Conservation (phyloP, 2,797 vertebrate species). For the Esox masquinongy region DNA sequence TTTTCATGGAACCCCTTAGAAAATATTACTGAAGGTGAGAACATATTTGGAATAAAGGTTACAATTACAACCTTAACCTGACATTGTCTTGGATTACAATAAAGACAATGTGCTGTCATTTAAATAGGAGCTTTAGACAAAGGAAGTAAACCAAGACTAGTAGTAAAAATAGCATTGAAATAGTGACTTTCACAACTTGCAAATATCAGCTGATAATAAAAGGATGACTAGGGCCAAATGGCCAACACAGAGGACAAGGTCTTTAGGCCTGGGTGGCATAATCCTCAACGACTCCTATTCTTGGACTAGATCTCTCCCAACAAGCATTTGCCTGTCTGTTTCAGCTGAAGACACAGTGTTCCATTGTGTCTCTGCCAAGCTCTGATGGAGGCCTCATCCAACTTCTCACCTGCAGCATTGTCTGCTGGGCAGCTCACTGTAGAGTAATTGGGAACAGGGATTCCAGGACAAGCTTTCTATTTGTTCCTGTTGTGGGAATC, state of each 20-base stretch:
- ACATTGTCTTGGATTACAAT: background rate
- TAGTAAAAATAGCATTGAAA: background rate
- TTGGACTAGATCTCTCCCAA: conserved; percentile 16
- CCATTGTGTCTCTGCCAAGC: conserved; percentile 63
- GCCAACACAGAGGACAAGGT: background rate
- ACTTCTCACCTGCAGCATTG: conserved; percentile 76
- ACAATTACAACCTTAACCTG: no score
- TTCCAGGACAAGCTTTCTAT: conserved; percentile 67
- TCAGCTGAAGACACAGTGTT: conserved; percentile 52
- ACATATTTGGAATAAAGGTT: background rate
- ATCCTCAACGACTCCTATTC: conserved; percentile 19
- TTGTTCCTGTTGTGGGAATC: conserved; percentile 66
- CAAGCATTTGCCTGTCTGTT: conserved; percentile 26
- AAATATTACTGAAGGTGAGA: background rate
- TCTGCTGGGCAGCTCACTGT: conserved; percentile 47
- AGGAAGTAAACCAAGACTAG: background rate
- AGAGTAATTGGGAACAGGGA: conserved; percentile 69
- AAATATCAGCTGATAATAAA: background rate
- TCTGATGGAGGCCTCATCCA: conserved; percentile 53
- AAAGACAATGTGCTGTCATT: background rate
- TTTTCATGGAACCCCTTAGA: background rate
- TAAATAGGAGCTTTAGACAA: background rate
- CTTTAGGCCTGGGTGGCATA: conserved; percentile 5
- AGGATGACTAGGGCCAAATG: background rate
- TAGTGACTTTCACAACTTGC: background rate